A percentile compares a stretch with the other conserved stretches of the same genome.
These are phyloP conservation scores for Melieria crassipennis DNA, from an alignment of 2,888 invertebrate genomes.

Conservation along the genomic window DNA sequence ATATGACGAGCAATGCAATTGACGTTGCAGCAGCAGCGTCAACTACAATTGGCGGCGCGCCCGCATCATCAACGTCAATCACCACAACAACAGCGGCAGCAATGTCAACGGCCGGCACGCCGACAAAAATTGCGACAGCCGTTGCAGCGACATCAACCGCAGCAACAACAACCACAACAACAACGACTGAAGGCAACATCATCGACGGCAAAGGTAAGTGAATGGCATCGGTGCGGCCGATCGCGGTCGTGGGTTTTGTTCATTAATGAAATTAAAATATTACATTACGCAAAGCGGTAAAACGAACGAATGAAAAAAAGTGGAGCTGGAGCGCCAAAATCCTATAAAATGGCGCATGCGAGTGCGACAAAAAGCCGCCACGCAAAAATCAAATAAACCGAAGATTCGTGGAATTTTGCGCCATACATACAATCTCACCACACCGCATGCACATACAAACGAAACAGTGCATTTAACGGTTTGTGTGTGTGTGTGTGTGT, in stretches of 20 bases:
- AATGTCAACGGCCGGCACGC: slow-evolving; percentile 23
- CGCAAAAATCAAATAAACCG: too few species aligned
- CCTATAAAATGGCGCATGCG: neutral
- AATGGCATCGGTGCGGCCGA: neutral
- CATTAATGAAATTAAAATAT: slow-evolving; percentile 7
- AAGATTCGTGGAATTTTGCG: too few species aligned
- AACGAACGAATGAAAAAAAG: slow-evolving; percentile 6
- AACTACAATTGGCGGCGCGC: slow-evolving; percentile 21
- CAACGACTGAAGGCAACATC: slow-evolving; percentile 46
- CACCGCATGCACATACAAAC: too few species aligned
- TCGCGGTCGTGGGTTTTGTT: neutral
- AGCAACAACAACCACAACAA: slow-evolving; percentile 38
- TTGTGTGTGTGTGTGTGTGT: too few species aligned
- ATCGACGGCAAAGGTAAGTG: slow-evolving; percentile 70
- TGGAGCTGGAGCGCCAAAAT: neutral
- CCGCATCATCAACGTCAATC: slow-evolving; percentile 41
- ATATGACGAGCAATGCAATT: slow-evolving; percentile 42
- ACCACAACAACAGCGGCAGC: slow-evolving; percentile 39
- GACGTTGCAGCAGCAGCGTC: slow-evolving; percentile 42
- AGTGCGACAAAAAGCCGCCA: too few species aligned
- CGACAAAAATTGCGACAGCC: slow-evolving; percentile 36
- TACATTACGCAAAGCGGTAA: neutral
- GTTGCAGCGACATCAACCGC: slow-evolving; percentile 31
- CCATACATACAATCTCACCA: too few species aligned
- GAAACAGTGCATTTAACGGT: too few species aligned